Evolutionary conservation across 2,888 invertebrate species (phyloP).

Genomic region (Elmis aenea): DNA sequence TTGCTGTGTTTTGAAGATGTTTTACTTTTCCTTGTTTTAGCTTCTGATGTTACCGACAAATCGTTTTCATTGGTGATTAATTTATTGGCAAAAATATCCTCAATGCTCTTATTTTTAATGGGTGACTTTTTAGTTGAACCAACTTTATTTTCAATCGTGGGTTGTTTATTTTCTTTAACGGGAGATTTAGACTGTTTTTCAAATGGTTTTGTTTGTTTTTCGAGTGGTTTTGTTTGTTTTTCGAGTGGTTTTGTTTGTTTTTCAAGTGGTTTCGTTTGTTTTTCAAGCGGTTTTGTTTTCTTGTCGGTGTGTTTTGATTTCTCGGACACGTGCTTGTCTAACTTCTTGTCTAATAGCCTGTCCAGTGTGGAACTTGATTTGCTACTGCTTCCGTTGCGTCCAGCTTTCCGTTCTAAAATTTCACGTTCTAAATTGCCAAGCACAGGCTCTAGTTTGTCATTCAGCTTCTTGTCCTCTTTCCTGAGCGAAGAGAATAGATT

Average conservation of each 20-base stretch:
- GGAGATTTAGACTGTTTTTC: slow-evolving; percentile 13
- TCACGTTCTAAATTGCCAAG: slow-evolving; percentile 43
- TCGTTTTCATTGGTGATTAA: slow-evolving; percentile 31
- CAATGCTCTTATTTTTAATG: slow-evolving; percentile 28
- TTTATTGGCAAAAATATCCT: slow-evolving; percentile 32
- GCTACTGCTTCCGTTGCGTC: slow-evolving; percentile 41
- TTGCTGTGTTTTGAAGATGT: slow-evolving; percentile 4
- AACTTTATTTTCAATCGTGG: slow-evolving; percentile 9
- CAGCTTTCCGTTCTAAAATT: slow-evolving; percentile 41
- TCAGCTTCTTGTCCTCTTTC: slow-evolving; percentile 59
- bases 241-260: slow-evolving; percentile 28
- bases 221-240: slow-evolving; percentile 27
- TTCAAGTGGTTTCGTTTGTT: slow-evolving; percentile 27
- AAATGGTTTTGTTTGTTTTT: slow-evolving; percentile 29
- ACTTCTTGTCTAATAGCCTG: slow-evolving; percentile 47
- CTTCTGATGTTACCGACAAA: slow-evolving; percentile 18
- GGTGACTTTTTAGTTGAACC: slow-evolving; percentile 18
- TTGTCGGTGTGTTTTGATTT: slow-evolving; percentile 25
- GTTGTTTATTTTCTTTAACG: slow-evolving; percentile 21
- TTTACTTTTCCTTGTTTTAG: slow-evolving; percentile 15
- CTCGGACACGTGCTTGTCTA: slow-evolving; percentile 35
- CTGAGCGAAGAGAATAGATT: slow-evolving; percentile 58
- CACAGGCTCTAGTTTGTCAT: slow-evolving; percentile 29
- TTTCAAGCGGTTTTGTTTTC: slow-evolving; percentile 20
- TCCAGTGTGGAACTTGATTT: slow-evolving; percentile 51